Base-by-base conservation (phyloP, 92 coral and sea anemone species). In the Phymanthus crucifer region DNA sequence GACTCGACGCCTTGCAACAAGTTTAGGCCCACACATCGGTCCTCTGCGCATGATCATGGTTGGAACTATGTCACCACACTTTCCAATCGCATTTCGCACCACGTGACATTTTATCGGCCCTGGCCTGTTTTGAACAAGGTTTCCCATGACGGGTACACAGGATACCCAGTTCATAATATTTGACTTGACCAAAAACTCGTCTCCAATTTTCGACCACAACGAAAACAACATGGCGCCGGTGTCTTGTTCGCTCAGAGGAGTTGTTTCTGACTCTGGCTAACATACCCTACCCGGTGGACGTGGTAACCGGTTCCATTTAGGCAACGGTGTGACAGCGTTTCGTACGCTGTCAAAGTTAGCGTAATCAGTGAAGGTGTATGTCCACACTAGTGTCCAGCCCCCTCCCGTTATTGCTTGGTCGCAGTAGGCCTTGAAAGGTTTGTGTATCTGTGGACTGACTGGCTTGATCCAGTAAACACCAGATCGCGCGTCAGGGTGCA, bases 341-440 rank as follows among this genome's bases (percentile, higher is more conserved):
- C 40, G 36, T 16, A 21, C 10, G 7, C 64, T 57, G 19, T 34
- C 66, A 52, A 91, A 91, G 36, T 83, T 54, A 36, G 48, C 24
- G 57, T 82, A 88, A 36, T 78, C 58, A 19, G 90, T 88, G 78
- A 91, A 91, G 0, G 88, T 88, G 72, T 91, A 91, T 71, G 86
- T 76, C 87, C 84, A 88, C 8, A 85, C 95, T 57, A 91, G 79
- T 0, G 95, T 88, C 95, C 95, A 91, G 76, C 95, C 95, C 33
- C 95, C 95, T 31, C 85, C 90, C 9, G 67, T 66, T 4, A 83
- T 76, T 46, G 74, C 75, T 77, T 85, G 87, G 52, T 91, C 92
- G 67, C 95, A 91, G 86, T 81, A 85, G n/a, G 70, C 90, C 66
- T 74, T 52, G 48, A 88, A 76, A 23, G 83, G 70, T 36, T 77